Base-by-base conservation (phyloP, 2,113 vertebrate genomes). In the Pelmatolapia mariae region DNA sequence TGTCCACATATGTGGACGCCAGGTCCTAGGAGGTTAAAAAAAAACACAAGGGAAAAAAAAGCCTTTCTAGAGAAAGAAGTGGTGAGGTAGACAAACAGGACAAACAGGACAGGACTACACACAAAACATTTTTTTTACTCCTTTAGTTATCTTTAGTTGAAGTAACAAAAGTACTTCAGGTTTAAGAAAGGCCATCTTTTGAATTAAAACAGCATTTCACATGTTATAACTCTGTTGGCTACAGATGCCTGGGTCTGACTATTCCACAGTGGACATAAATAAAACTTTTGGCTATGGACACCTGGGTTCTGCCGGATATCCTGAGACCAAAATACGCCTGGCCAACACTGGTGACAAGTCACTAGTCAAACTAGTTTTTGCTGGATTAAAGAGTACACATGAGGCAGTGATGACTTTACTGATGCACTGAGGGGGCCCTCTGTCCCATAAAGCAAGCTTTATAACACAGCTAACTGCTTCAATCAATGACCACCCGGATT, bases 401-500 rank as follows among this genome's bases (percentile, higher is more conserved):
- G 56, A 81, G 76, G 76, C 80, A 84, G 86, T 45, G 85, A 87
- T 54, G 86, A 86, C 85, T 90, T 86, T 29, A 80, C 78, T 80
- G 86, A 82, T 91, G 57, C 47, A 56, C 1, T 82, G 52, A 80
- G 24, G 40, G 52, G 73, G 13, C 38, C 68, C 81, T 59, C 53
- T 29, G 82, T 83, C 82, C 53, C 61, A 82, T 81, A 83, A 36
- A 66, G 83, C 33, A 31, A 81, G 89, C 84, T 89, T 88, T 87
- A 89, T 90, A 91, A 91, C 80, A 86, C 88, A 88, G 89, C 86
- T 87, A 94, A 90, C 87, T 82, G 87, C 87, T 88, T 85, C 87
- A 91, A 94, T 95, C 95, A 93, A 96, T 94, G 90, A 80, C 92
- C 86, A 87, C 86, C 45, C 24, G 57, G 90, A 91, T 57, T 89